Percentiles rank a stretch among this genome's conserved stretches.
Conservation (phyloP, 1,140 invertebrate species). For the Cherax quadricarinatus region DNA sequence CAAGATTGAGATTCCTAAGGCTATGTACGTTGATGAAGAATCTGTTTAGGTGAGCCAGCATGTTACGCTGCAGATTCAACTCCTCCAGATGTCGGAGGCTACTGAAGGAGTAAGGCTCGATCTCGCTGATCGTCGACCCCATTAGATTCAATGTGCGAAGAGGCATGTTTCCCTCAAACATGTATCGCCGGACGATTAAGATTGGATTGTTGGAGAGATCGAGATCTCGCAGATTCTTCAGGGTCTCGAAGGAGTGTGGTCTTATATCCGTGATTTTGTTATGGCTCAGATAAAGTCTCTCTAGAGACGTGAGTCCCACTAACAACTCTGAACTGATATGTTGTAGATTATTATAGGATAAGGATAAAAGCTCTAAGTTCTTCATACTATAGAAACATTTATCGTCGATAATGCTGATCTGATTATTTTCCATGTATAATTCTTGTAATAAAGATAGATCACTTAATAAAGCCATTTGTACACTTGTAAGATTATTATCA, state of each 20-base stretch:
- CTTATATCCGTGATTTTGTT: constrained; percentile 82
- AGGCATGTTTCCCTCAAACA: constrained; percentile 81
- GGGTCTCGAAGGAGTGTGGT: constrained; percentile 74
- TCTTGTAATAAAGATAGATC: constrained; percentile 67
- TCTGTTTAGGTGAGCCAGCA: constrained; percentile 83
- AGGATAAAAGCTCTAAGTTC: constrained; percentile 62
- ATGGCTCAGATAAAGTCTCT: constrained; percentile 74
- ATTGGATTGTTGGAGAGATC: constrained; percentile 81
- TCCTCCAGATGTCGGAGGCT: constrained; percentile 83
- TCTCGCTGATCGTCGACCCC: constrained; percentile 81
- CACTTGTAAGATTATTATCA: constrained; percentile 82
- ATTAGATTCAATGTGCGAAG: constrained; percentile 80
- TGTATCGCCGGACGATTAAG: constrained; percentile 75
- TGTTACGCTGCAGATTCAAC: constrained; percentile 85
- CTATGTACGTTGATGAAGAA: constrained; percentile 81
- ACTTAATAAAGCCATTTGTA: constrained; percentile 55
- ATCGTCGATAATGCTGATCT: constrained; percentile 65
- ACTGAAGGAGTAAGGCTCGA: constrained; percentile 82
- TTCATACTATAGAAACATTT: constrained; percentile 66
- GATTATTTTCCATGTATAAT: constrained; percentile 72
- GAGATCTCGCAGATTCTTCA: constrained; percentile 78
- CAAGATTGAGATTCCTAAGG: constrained; percentile 80
- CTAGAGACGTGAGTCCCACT: constrained; percentile 66
- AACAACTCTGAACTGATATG: constrained; percentile 64
- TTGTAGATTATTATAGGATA: constrained; percentile 71